Percentiles rank a stretch among this genome's conserved stretches.
Conservation (phyloP, 2,797 vertebrate genomes). For the Malacoraja senta region DNA sequence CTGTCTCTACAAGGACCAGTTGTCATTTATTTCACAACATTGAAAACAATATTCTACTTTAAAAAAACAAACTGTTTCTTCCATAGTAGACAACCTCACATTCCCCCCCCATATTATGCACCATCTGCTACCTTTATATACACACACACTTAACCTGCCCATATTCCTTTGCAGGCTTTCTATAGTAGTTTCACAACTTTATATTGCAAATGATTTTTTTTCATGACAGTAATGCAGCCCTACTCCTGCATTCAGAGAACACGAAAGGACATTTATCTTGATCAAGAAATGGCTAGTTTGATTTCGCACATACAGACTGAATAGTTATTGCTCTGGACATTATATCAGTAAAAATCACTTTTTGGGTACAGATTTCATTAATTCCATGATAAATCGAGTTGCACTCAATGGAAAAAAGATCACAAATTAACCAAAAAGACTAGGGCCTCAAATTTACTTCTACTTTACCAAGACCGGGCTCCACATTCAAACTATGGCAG, state of each 20-base stretch:
- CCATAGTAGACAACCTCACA: too few relatives aligned
- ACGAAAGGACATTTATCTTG: neutral
- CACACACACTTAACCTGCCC: too few relatives aligned
- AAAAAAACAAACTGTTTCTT: too few relatives aligned
- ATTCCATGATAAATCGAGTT: neutral
- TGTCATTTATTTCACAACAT: too few relatives aligned
- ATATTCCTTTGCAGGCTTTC: too few relatives aligned
- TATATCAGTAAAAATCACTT: neutral
- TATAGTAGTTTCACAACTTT: too few relatives aligned
- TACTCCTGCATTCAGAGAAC: neutral
- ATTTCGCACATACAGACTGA: neutral
- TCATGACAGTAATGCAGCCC: neutral
- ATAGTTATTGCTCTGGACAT: neutral
- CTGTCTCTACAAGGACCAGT: too few relatives aligned
- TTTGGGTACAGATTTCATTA: neutral
- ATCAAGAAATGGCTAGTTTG: conserved; percentile 1
- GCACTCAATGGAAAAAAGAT: too few relatives aligned
- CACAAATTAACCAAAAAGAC: neutral
- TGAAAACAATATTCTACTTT: too few relatives aligned
- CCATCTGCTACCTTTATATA: too few relatives aligned
- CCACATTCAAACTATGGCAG: neutral
- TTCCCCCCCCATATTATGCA: too few relatives aligned
- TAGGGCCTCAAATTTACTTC: neutral
- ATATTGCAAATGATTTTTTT: neutral
- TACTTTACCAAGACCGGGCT: neutral